Evolutionary conservation across 2,113 vertebrate species (phyloP).

Genomic region (Phalacrocorax carbo): DNA sequence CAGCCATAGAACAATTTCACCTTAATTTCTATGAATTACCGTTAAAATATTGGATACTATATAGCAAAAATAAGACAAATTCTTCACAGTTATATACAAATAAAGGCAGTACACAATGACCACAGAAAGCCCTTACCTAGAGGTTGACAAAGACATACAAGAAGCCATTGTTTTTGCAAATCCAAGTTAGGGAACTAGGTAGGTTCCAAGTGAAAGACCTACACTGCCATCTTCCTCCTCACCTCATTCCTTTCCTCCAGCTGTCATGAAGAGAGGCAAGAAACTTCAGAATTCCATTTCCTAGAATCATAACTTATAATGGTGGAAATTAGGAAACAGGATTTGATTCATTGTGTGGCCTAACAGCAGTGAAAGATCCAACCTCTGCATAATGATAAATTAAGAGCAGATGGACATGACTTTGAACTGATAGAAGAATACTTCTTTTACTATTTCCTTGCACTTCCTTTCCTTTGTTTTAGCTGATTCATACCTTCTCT

Average conservation of each 20-base stretch:
- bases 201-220: background rate
- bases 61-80: background rate
- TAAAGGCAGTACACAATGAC: background rate
- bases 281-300: conserved; percentile 6
- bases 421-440: background rate
- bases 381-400: background rate
- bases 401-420: conserved; percentile 19
- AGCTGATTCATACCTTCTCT: background rate
- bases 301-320: conserved; percentile 13
- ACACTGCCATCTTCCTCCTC: background rate
- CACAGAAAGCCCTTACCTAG: background rate
- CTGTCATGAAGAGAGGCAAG: background rate
- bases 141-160: background rate
- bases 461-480: conserved; percentile 8
- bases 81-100: background rate
- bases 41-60: background rate
- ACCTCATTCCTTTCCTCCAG: conserved; percentile 1
- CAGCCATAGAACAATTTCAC: background rate
- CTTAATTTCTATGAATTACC: background rate
- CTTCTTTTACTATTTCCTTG: background rate
- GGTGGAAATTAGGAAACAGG: conserved; percentile 14
- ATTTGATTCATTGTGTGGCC: conserved; percentile 13
- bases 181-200: background rate
- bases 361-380: background rate
- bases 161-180: background rate